phyloP scores from a whole-genome alignment of 2,113 vertebrate genomes.

The Pyxicephalus adspersus region DNA sequence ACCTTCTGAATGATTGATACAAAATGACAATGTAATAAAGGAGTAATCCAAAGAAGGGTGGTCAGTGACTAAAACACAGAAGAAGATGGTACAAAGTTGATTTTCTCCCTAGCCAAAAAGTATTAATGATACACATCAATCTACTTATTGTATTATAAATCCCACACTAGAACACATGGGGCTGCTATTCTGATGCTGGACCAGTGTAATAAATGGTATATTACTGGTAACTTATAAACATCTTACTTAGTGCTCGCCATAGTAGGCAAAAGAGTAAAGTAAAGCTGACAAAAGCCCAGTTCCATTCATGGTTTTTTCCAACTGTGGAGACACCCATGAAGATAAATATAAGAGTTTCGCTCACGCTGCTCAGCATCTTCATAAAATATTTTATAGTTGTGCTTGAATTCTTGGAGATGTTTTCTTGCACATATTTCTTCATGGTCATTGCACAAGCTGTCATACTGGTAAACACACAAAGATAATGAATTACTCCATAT shows the following conservation, averaged over 20 bases:
- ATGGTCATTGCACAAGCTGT: constrained; percentile 93
- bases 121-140: too few relatives aligned
- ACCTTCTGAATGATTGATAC: too few relatives aligned
- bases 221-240: background rate
- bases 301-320: constrained; percentile 92
- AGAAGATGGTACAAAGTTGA: too few relatives aligned
- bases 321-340: constrained; percentile 95
- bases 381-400: constrained; percentile 93
- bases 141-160: too few relatives aligned
- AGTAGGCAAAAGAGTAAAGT: constrained; percentile 85
- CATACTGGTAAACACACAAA: constrained; percentile 74
- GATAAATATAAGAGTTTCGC: constrained; percentile 93
- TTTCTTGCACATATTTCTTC: constrained; percentile 96
- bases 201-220: too few relatives aligned
- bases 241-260: constrained; percentile 90
- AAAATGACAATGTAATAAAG: too few relatives aligned
- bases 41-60: too few relatives aligned
- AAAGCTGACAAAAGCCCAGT: constrained; percentile 91
- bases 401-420: constrained; percentile 91
- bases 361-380: constrained; percentile 93
- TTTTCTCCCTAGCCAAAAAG: too few relatives aligned
- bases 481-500: constrained; percentile 1
- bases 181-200: too few relatives aligned
- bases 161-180: too few relatives aligned
- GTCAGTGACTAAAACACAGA: too few relatives aligned